Percentiles rank a stretch among this genome's conserved stretches.
phyloP scores from a whole-genome alignment of 2,113 vertebrate species.

The Cyprinodon tularosa region DNA sequence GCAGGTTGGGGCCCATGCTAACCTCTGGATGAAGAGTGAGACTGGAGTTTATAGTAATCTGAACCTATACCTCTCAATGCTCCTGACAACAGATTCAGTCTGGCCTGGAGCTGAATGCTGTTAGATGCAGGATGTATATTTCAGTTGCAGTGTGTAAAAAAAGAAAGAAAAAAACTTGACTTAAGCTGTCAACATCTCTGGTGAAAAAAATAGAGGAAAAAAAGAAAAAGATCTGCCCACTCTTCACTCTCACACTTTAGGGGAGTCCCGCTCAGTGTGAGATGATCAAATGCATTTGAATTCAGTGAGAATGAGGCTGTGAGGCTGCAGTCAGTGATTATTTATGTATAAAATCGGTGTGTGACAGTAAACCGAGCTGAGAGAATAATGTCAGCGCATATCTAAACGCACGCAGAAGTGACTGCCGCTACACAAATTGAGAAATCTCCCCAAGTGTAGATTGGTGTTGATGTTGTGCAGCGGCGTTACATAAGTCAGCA shows the following conservation, averaged over 20 bases:
- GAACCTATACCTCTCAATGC: constrained; percentile 44
- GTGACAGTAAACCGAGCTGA: constrained; percentile 10
- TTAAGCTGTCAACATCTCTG: neutral
- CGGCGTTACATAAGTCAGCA: constrained; percentile 53
- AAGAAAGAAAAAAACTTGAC: constrained; percentile 35
- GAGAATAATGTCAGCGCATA: constrained; percentile 1
- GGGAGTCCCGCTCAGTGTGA: constrained; percentile 23
- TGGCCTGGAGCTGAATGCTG: constrained; percentile 23
- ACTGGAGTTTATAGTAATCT: constrained; percentile 45
- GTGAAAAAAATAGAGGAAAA: constrained; percentile 20
- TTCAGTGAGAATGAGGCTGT: constrained; percentile 6
- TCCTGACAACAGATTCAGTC: constrained; percentile 21
- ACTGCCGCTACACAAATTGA: constrained; percentile 18
- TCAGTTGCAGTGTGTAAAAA: constrained; percentile 39
- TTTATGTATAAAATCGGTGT: constrained; percentile 15
- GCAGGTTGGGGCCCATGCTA: constrained; percentile 64
- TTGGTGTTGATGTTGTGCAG: constrained; percentile 6
- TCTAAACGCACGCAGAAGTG: constrained; percentile 5
- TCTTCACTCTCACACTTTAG: constrained; percentile 11
- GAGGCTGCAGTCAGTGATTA: constrained; percentile 9
- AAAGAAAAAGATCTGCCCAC: constrained; percentile 39
- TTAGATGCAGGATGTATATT: constrained; percentile 41
- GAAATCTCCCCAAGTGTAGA: constrained; percentile 4
- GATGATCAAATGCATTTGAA: constrained; percentile 37
- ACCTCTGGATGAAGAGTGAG: constrained; percentile 65